Evolutionary conservation across 2,888 invertebrate genomes (phyloP).

Genomic region (Phorcus lineatus): DNA sequence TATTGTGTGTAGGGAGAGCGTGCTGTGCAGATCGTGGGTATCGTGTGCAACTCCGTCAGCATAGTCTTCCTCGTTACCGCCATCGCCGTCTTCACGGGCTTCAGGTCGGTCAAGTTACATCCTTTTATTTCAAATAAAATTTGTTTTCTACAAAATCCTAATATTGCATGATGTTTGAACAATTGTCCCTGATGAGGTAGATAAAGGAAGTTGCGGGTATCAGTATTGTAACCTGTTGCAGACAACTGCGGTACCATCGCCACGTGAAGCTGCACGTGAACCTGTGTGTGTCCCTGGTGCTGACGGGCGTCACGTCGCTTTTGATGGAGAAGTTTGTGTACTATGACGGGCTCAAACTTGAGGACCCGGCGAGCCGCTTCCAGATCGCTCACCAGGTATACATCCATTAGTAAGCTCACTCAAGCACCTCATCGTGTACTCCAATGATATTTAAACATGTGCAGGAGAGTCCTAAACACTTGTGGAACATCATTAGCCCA

Average conservation of each 20-base stretch:
- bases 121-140: no score
- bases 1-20: conserved; percentile 11
- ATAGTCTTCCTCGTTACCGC: background rate
- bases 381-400: conserved; percentile 25
- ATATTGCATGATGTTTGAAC: no score
- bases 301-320: conserved; percentile 51
- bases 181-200: background rate
- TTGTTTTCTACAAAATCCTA: no score
- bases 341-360: conserved; percentile 50
- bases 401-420: no score
- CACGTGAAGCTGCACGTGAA: conserved; percentile 66
- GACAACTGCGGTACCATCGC: conserved; percentile 60
- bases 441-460: no score
- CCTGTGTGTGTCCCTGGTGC: conserved; percentile 63
- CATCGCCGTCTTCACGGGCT: background rate
- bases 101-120: background rate
- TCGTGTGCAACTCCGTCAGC: conserved; percentile 13
- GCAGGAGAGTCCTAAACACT: no score
- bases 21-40: conserved; percentile 8
- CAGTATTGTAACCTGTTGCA: conserved; percentile 30
- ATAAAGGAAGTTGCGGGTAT: background rate
- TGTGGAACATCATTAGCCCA: no score
- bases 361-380: background rate
- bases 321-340: conserved; percentile 65
- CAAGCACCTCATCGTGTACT: no score